phyloP scores from a whole-genome alignment of 2,797 vertebrate species.

The Chelidonichthys spinosus region DNA sequence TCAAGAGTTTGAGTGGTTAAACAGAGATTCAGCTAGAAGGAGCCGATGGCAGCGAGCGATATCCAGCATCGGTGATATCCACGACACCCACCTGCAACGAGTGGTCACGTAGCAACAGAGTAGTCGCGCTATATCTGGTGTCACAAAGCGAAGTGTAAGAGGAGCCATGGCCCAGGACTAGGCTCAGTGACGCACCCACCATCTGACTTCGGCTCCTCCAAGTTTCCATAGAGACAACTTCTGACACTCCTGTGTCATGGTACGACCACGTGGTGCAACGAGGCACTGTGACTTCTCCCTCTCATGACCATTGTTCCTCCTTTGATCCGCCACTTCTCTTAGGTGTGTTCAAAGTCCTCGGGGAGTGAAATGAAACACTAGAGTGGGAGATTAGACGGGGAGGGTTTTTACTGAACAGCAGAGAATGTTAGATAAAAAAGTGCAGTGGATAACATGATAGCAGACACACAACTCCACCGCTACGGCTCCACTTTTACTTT shows the following conservation, averaged over 20 bases:
- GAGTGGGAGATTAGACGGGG: not conserved
- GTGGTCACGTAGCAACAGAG: conserved; percentile 42
- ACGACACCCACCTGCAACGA: conserved; percentile 34
- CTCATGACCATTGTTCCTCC: conserved; percentile 21
- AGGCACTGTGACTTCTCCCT: conserved; percentile 30
- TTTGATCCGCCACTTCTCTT: conserved; percentile 11
- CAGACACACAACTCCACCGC: not conserved
- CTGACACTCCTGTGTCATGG: conserved; percentile 64
- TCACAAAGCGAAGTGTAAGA: conserved; percentile 49
- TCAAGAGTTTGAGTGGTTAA: not conserved
- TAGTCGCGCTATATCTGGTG: conserved; percentile 36
- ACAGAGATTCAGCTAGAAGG: not conserved
- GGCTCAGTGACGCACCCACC: conserved; percentile 62
- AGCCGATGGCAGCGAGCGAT: not conserved
- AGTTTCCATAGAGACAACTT: conserved; percentile 73
- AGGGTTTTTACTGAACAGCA: not conserved
- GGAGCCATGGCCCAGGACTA: conserved; percentile 46
- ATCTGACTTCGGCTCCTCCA: conserved; percentile 52
- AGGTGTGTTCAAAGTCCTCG: not conserved
- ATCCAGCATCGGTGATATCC: not conserved
- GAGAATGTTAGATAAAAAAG: not conserved
- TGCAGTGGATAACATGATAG: not conserved
- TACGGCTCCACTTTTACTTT: not conserved
- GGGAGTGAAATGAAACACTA: conserved; percentile 13
- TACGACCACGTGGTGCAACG: conserved; percentile 32